These are phyloP conservation scores for Oscheius sp. DNA, from an alignment of 2,888 invertebrate species.

Conservation along the genomic window DNA sequence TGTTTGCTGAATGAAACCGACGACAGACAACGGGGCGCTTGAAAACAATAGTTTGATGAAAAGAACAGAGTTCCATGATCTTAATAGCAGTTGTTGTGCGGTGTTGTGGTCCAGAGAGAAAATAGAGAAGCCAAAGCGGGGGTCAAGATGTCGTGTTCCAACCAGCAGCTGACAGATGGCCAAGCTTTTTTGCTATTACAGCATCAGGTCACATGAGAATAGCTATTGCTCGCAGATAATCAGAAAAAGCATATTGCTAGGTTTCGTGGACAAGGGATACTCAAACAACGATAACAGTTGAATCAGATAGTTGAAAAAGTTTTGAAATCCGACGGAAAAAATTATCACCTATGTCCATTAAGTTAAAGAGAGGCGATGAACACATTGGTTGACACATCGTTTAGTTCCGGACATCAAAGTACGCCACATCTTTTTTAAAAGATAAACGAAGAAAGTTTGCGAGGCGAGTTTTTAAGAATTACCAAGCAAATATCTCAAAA, in stretches of 20 bases:
- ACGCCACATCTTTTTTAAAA: no score
- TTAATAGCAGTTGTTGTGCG: not conserved
- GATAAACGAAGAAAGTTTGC: no score
- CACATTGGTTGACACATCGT: no score
- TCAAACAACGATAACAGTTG: no score
- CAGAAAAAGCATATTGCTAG: not conserved
- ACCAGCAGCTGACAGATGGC: constrained; percentile 25
- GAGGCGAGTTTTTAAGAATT: no score
- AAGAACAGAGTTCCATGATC: not conserved
- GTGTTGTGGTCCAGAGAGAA: constrained; percentile 1
- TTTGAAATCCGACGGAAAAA: no score
- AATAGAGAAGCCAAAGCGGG: constrained; percentile 14
- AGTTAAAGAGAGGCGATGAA: no score
- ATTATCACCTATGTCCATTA: no score
- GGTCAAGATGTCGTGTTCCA: constrained; percentile 16
- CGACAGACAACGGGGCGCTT: constrained; percentile 7
- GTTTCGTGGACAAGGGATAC: no score
- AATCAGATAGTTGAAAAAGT: no score
- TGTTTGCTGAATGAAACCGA: constrained; percentile 19
- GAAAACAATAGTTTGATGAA: not conserved
- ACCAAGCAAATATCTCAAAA: no score
- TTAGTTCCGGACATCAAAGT: no score
- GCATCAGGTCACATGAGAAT: constrained; percentile 29
- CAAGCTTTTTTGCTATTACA: constrained; percentile 24
- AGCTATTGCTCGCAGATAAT: not conserved